Evolutionary conservation across 2,113 vertebrate species (phyloP).

Genomic region (Eulemur macaco): DNA sequence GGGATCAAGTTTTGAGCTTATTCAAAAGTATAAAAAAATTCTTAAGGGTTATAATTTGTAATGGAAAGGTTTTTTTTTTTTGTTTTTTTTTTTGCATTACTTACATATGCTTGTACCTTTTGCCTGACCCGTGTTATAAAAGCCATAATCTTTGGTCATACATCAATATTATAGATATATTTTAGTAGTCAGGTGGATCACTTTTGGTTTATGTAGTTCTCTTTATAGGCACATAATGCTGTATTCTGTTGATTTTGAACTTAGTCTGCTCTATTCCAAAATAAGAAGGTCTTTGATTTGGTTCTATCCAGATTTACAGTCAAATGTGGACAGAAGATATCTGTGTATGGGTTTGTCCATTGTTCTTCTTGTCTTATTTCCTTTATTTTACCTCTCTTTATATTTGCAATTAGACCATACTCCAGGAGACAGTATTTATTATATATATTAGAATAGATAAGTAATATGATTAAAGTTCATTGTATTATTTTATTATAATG

Average conservation of each 20-base stretch:
- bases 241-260: not conserved
- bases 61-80: not conserved
- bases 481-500: not conserved
- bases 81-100: not conserved
- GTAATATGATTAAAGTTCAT: not conserved
- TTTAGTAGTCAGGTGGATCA: not conserved
- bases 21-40: conserved; percentile 5
- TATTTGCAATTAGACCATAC: not conserved
- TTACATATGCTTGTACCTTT: not conserved
- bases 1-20: not conserved
- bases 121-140: not conserved
- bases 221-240: not conserved
- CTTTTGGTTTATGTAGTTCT: not conserved
- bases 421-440: not conserved
- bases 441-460: not conserved
- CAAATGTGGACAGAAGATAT: not conserved
- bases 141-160: not conserved
- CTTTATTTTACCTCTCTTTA: not conserved
- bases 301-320: not conserved
- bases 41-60: not conserved
- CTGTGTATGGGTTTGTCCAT: not conserved
- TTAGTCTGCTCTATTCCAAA: not conserved
- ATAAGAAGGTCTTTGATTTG: not conserved
- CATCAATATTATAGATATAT: not conserved
- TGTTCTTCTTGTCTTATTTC: not conserved